Evolutionary conservation across 2,113 vertebrate genomes (phyloP), one percentile per base, ranked within the genome.

Genomic region (Casuarius casuarius): DNA sequence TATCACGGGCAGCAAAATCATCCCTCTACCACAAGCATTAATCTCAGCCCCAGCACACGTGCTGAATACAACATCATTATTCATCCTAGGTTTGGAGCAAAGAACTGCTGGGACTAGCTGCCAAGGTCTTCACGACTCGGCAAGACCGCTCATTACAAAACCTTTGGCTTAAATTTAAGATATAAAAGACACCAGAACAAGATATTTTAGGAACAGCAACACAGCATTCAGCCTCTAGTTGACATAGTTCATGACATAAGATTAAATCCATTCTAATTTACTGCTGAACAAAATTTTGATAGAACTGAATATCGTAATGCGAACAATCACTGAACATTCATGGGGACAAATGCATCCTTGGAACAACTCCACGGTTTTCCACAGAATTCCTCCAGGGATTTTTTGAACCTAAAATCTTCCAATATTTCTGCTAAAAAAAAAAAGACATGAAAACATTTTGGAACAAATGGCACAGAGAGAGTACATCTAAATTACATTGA

Each of bases 361-460:
- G 6, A 16, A 28, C 25, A 73, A 20, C 35, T 56, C 35, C 51
- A 74, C 21, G 33, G 16, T 13, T 66, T 75, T 76, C 58, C 35
- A 54, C 5, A 66, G 65, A 94, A 66, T 11, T 46, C 40, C 46
- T 78, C 51, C 12, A 62, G 22, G 28, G n/a, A 35, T 56, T 54
- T 84, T 84, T 31, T 86, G 3, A 51, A 86, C 33, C 22, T 61
- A 68, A 65, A 26, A 12, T 79, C 23, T 62, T 92, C 33, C 28
- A 38, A 33, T 38, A 89, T 72, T 95, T 93, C 87, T 83, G 21
- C 75, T 94, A 62, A 79, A 87, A 94, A 71, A 54, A 17, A 31
- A 63, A 89, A 58, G 10, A 66, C 16, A n/a, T 23, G 42, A 79
- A 89, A 91, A 38, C 68, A 76, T n/a, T 89, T 71, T 7, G 3